Base-by-base conservation (phyloP, 2,888 invertebrate genomes). In the Elegia similella region DNA sequence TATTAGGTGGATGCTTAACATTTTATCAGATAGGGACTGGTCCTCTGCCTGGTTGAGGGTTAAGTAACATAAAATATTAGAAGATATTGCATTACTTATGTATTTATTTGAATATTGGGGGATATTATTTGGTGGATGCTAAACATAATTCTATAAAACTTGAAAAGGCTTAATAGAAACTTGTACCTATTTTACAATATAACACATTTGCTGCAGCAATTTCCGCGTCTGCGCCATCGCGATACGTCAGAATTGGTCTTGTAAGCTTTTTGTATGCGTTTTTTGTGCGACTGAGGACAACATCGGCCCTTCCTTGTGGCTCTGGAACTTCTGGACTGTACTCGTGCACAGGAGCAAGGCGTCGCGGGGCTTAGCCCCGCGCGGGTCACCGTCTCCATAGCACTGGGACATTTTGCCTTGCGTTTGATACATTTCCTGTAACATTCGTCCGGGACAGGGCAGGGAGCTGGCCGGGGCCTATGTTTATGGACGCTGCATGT, bases 391-490 rank as follows among this genome's bases (percentile, higher is more conserved):
- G 76, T 80, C 1, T 79, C 82, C 76, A 82, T 76, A 10, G 88
- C 82, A 57, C 85, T 86, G 46, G 81, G 81, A 52, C 88, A 88
- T 73, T 84, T 87, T 16, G 58, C 57, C 59, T 81, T 84, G 53
- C 69, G 67, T 62, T 68, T 80, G 52, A 73, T 78, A 63, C 84
- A 82, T 68, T 76, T 81, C 52, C 76, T 74, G 66, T 80, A 87
- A 67, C 89, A 90, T 59, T 79, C 71, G 58, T 88, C 84, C 42
- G 86, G 88, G n/a, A 78, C 58, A 10, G 82, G 78, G 59, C 89
- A 89, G 5, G 88, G 85, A 15, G 82, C 70, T 38, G 84, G 79
- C 42, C 82, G 76, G 1, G 86, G 89, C 62, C 86, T 76, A 62
- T 86, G 87, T 53, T 64, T 81, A 72, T 88, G 88, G 12, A 67